Percentiles rank a stretch among this genome's conserved stretches.
Evolutionary conservation across 1,140 invertebrate genomes (phyloP).

Genomic region (Kradibia gibbosae): DNA sequence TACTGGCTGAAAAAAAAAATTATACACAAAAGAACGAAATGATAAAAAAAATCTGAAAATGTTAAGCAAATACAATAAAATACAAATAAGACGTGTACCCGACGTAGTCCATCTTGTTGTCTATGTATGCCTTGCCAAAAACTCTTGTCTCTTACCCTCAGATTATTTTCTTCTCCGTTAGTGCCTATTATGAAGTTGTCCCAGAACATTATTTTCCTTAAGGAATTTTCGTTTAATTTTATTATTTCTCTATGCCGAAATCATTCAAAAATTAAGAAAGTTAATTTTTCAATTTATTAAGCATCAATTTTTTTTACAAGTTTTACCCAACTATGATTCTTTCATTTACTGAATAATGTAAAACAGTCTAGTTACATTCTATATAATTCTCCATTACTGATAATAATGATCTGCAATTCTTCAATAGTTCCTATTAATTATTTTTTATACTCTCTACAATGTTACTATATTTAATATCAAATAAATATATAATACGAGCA

Average conservation of each 20-base stretch:
- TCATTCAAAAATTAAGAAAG: neutral
- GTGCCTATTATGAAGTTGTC: slow-evolving; percentile 1
- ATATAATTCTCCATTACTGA: no score
- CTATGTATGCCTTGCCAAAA: slow-evolving; percentile 38
- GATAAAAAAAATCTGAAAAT: slow-evolving; percentile 12
- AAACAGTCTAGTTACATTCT: no score
- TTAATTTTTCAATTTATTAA: slow-evolving; percentile 54
- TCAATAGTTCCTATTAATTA: no score
- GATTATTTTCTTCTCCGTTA: neutral
- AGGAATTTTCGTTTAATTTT: slow-evolving; percentile 52
- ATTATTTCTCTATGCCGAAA: slow-evolving; percentile 49
- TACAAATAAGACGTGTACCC: slow-evolving; percentile 38
- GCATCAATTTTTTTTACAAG: slow-evolving; percentile 1
- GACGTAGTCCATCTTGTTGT: slow-evolving; percentile 48
- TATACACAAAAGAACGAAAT: slow-evolving; percentile 25
- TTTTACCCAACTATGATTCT: neutral
- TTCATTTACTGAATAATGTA: no score
- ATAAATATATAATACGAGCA: no score
- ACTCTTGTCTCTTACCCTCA: slow-evolving; percentile 46
- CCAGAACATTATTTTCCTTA: slow-evolving; percentile 37
- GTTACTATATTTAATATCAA: no score
- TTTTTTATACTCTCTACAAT: no score
- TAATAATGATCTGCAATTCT: no score
- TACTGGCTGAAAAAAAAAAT: slow-evolving; percentile 47
- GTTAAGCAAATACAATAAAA: neutral